A percentile compares a stretch with the other conserved stretches of the same genome.
These are phyloP conservation scores for Myripristis murdjan DNA, from an alignment of 2,797 vertebrate species.

Conservation along the genomic window DNA sequence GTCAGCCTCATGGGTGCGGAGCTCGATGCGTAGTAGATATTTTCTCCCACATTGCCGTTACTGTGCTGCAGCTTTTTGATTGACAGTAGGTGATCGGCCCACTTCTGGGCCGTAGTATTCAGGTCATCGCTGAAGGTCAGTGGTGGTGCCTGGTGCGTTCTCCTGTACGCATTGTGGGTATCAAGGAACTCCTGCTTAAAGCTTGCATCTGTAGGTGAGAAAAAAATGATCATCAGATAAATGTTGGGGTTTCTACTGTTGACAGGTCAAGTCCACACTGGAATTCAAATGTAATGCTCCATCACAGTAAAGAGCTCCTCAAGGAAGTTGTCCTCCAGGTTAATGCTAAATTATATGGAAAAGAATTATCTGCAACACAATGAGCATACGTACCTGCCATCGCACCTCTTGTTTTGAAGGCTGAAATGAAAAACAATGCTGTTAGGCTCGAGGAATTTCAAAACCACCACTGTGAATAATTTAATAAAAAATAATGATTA, in stretches of 20 bases:
- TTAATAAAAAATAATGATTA: background rate
- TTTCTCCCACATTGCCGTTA: conserved; percentile 68
- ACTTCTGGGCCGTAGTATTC: conserved; percentile 66
- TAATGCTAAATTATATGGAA: background rate
- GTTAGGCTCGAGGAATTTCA: background rate
- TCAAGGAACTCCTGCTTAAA: conserved; percentile 78
- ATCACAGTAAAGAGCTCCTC: background rate
- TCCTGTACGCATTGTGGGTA: conserved; percentile 78
- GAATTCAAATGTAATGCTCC: background rate
- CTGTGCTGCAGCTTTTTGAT: conserved; percentile 58
- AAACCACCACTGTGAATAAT: background rate
- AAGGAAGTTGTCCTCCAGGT: background rate
- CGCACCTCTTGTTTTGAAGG: background rate
- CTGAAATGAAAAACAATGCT: conserved; percentile 49
- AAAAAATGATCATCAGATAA: background rate
- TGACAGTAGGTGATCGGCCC: conserved; percentile 75
- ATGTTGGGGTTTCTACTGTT: background rate
- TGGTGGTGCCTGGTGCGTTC: conserved; percentile 48
- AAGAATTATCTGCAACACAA: background rate
- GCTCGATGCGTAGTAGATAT: conserved; percentile 67
- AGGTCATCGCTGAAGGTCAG: conserved; percentile 65
- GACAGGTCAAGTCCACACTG: background rate
- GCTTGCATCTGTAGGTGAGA: conserved; percentile 43
- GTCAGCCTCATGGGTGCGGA: conserved; percentile 17
- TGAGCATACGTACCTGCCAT: conserved; percentile 73